A percentile compares a stretch with the other conserved stretches of the same genome.
These are phyloP conservation scores for Neoniphon sammara DNA, from an alignment of 2,797 vertebrate genomes.

Conservation along the genomic window DNA sequence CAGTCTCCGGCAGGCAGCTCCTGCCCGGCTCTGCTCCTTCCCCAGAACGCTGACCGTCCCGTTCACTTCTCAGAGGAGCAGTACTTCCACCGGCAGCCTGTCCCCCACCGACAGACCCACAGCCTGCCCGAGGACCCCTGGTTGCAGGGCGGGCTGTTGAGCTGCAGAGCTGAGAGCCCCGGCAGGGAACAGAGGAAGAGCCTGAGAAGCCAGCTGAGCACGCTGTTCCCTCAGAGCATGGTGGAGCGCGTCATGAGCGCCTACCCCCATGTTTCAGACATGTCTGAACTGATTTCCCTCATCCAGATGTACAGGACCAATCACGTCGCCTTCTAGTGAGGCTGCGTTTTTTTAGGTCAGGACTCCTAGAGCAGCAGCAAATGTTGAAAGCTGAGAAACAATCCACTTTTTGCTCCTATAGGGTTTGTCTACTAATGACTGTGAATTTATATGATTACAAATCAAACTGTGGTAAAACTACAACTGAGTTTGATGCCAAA, in stretches of 20 bases:
- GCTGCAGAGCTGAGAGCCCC: neutral
- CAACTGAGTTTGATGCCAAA: conserved; percentile 3
- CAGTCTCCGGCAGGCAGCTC: conserved; percentile 16
- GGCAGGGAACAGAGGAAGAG: conserved; percentile 53
- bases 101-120: conserved; percentile 27
- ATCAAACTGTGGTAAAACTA: neutral
- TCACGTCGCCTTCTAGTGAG: conserved; percentile 46
- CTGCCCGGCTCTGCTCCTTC: conserved; percentile 16
- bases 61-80: conserved; percentile 9
- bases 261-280: conserved; percentile 72
- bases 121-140: conserved; percentile 52
- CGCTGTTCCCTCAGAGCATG: conserved; percentile 72
- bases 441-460: conserved; percentile 18
- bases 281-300: conserved; percentile 68
- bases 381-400: conserved; percentile 20
- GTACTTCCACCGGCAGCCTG: neutral
- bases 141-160: conserved; percentile 31
- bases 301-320: conserved; percentile 71
- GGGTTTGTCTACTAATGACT: conserved; percentile 8
- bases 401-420: neutral
- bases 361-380: neutral
- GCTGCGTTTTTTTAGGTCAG: neutral
- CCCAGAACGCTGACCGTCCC: neutral
- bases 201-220: conserved; percentile 70
- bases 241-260: conserved; percentile 74